Conservation (phyloP, 2,113 vertebrate species). For the Tringa solitaria region DNA sequence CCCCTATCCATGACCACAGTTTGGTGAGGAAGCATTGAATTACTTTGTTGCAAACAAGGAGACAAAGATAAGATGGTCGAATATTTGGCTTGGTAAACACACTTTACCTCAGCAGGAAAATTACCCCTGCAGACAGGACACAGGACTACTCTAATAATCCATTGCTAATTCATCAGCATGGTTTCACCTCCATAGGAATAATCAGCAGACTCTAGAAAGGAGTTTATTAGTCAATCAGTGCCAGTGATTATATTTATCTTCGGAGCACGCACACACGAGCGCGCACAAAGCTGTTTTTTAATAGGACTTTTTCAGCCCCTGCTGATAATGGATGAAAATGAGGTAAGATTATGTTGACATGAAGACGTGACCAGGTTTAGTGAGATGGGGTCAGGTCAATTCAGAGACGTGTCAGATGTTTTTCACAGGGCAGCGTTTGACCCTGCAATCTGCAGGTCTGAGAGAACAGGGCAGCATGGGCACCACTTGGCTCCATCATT, state of each 20-base stretch:
- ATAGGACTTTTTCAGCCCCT: neutral
- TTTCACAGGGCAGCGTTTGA: neutral
- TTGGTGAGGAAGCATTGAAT: neutral
- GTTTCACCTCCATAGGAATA: neutral
- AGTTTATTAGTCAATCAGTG: conserved; percentile 1
- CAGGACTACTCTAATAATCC: neutral
- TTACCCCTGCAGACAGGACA: neutral
- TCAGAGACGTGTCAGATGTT: neutral
- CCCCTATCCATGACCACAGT: neutral
- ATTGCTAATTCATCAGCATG: conserved; percentile 34
- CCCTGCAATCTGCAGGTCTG: neutral
- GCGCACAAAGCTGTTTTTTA: neutral
- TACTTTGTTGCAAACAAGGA: neutral
- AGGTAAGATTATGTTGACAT: neutral
- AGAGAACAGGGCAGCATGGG: accelerated
- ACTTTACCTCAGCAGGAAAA: neutral
- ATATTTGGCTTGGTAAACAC: conserved; percentile 1
- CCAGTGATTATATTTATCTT: conserved; percentile 45
- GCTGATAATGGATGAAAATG: neutral
- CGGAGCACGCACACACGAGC: neutral
- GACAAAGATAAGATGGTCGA: neutral
- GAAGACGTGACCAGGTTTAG: neutral
- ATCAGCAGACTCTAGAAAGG: conserved; percentile 34
- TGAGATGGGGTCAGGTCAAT: neutral
- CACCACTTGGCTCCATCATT: neutral